Conservation (phyloP, 1,140 invertebrate species). For the Drosophila sp. region DNA sequence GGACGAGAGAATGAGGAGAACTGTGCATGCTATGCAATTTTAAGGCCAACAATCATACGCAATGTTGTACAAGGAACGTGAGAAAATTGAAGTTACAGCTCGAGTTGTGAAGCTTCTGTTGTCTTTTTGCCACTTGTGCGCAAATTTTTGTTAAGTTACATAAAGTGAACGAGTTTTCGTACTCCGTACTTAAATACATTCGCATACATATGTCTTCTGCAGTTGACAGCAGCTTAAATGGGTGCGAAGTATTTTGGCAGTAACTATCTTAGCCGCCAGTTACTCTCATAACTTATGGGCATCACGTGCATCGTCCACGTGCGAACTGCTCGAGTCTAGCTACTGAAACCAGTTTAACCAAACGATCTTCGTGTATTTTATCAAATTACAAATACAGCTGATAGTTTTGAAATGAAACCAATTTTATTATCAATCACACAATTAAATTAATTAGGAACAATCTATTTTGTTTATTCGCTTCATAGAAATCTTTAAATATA, state of each 20-base stretch:
- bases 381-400: too few relatives aligned
- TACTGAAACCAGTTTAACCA: background rate
- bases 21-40: constrained; percentile 27
- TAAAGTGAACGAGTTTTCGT: constrained; percentile 29
- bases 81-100: background rate
- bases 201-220: constrained; percentile 19
- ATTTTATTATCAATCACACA: too few relatives aligned
- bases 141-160: constrained; percentile 30
- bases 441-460: too few relatives aligned
- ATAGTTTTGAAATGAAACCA: too few relatives aligned
- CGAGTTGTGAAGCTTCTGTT: constrained; percentile 15
- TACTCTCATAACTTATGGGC: constrained; percentile 27
- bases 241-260: constrained; percentile 44
- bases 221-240: constrained; percentile 45
- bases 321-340: background rate
- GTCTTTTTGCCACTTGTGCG: constrained; percentile 32
- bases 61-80: constrained; percentile 8
- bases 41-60: constrained; percentile 45
- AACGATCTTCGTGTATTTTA: background rate
- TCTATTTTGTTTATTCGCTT: too few relatives aligned
- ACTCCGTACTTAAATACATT: constrained; percentile 5
- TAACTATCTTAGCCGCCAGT: constrained; percentile 21
- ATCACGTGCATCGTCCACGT: constrained; percentile 6
- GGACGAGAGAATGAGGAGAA: background rate
- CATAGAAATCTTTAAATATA: too few relatives aligned